Percentiles rank a stretch among this genome's conserved stretches.
Conservation (phyloP, 2,888 invertebrate genomes). For the Agonopterix alstromeriana region DNA sequence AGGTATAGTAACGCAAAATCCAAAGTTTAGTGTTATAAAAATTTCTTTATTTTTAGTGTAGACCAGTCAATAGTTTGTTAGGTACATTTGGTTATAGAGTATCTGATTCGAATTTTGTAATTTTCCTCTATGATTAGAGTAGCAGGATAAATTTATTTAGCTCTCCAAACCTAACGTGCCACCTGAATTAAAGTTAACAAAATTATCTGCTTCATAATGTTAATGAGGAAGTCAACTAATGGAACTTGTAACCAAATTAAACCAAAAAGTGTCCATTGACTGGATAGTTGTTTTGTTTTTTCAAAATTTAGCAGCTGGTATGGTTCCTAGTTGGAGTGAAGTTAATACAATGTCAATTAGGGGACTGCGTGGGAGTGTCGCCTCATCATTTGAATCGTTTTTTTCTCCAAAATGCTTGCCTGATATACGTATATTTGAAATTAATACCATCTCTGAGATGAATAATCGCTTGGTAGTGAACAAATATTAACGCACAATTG, state of each 20-base stretch:
- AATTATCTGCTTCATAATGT: constrained; percentile 3
- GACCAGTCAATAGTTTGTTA: constrained; percentile 36
- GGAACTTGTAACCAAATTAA: constrained; percentile 40
- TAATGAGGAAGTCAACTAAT: constrained; percentile 15
- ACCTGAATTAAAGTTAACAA: neutral
- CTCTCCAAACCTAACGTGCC: neutral
- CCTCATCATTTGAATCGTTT: constrained; percentile 35
- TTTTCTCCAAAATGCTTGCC: constrained; percentile 23
- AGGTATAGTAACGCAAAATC: constrained; percentile 73
- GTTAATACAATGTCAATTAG: constrained; percentile 75
- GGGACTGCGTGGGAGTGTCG: constrained; percentile 73
- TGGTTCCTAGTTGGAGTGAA: constrained; percentile 77
- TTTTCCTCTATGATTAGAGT: too few species aligned
- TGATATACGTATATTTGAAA: constrained; percentile 38
- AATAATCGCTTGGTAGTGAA: constrained; percentile 40
- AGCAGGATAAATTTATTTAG: too few species aligned
- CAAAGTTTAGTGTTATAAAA: constrained; percentile 57
- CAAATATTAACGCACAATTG: constrained; percentile 70
- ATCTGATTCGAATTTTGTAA: constrained; percentile 7
- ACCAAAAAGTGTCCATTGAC: constrained; percentile 38
- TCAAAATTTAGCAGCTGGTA: constrained; percentile 77
- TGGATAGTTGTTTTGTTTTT: constrained; percentile 51
- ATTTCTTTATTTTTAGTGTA: constrained; percentile 13
- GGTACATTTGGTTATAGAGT: constrained; percentile 45
- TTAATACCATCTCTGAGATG: constrained; percentile 22